A percentile compares a stretch with the other conserved stretches of the same genome.
Conservation (phyloP, 2,888 invertebrate species). For the Mythimna pallens region DNA sequence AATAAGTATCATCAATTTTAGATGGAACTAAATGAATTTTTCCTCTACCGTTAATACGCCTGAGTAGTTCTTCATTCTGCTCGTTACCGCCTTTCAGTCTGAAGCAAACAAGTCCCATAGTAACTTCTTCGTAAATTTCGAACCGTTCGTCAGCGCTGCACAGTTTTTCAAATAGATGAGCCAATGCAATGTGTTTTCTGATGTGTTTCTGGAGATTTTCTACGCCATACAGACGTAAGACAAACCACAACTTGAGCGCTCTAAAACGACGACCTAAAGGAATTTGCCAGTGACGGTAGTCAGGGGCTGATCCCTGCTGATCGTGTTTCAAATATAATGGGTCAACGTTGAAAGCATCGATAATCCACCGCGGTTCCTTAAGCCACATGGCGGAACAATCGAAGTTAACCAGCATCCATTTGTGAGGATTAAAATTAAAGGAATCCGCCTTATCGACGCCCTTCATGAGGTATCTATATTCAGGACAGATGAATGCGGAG, state of each 20-base stretch:
- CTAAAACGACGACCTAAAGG: constrained; percentile 98
- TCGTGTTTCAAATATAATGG: constrained; percentile 99
- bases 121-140: constrained; percentile 96
- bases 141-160: constrained; percentile 95
- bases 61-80: constrained; percentile 94
- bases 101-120: constrained; percentile 99
- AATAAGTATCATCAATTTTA: constrained; percentile 95
- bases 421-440: constrained; percentile 99
- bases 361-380: constrained; percentile 96
- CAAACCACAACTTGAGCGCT: constrained; percentile 98
- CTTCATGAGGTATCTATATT: constrained; percentile 97
- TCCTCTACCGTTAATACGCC: constrained; percentile 96
- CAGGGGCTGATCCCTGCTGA: constrained; percentile 96
- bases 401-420: constrained; percentile 99
- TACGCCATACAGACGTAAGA: constrained; percentile 96
- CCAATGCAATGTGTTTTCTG: constrained; percentile 95
- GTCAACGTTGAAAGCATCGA: constrained; percentile 99
- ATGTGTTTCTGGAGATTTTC: constrained; percentile 97
- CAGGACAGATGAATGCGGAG: constrained; percentile 98
- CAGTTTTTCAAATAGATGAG: constrained; percentile 96
- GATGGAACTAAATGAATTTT: constrained; percentile 98
- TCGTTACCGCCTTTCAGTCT: constrained; percentile 96
- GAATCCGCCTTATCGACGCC: constrained; percentile 97
- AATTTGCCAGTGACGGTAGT: constrained; percentile 99
- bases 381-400: constrained; percentile 99